phyloP scores from a whole-genome alignment of 2,888 invertebrate genomes.

The Plagodis pulveraria region DNA sequence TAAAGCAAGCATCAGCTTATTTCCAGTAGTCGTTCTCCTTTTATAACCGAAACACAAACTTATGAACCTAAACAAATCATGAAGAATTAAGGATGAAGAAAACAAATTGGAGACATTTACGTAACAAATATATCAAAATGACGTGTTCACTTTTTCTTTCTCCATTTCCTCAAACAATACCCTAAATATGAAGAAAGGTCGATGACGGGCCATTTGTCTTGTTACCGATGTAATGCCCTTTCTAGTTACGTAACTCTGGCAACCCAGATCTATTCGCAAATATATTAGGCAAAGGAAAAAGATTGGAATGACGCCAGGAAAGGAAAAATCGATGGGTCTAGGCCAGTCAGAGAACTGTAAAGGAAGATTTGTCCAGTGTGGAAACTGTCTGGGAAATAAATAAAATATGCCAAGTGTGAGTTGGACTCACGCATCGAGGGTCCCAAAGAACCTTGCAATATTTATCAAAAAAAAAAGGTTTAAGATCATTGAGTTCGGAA shows the following conservation, averaged over 20 bases:
- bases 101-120: constrained; percentile 4
- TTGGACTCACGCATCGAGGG: too few relatives aligned
- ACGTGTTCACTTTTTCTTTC: constrained; percentile 27
- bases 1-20: constrained; percentile 20
- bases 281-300: constrained; percentile 71
- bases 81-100: not conserved
- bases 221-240: constrained; percentile 41
- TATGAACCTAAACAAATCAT: constrained; percentile 13
- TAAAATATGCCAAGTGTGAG: too few relatives aligned
- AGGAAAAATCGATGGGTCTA: constrained; percentile 67
- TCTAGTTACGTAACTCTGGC: constrained; percentile 54
- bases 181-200: constrained; percentile 26
- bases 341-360: constrained; percentile 34
- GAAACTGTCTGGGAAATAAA: constrained; percentile 25
- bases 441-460: too few relatives aligned
- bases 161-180: constrained; percentile 33
- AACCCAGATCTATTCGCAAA: constrained; percentile 61
- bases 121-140: constrained; percentile 15
- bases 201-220: constrained; percentile 37
- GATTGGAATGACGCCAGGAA: constrained; percentile 73
- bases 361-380: constrained; percentile 7
- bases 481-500: too few relatives aligned
- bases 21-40: constrained; percentile 9
- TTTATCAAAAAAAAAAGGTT: too few relatives aligned
- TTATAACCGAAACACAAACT: constrained; percentile 17